Base-by-base conservation (phyloP, 2,888 invertebrate species). In the Glaucopsyche alexis region DNA sequence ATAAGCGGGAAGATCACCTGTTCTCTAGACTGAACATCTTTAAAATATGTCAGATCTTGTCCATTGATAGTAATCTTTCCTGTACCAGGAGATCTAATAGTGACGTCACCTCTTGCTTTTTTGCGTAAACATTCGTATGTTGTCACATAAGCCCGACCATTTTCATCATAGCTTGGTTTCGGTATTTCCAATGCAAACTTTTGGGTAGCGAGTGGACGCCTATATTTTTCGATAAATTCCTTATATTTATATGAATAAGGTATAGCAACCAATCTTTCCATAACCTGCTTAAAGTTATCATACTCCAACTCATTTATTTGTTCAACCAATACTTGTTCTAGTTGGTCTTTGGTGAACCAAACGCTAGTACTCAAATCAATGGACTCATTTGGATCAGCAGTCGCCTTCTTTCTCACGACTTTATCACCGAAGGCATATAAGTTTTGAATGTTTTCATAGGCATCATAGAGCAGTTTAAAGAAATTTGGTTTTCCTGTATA, bases 401-500 rank as follows among this genome's bases (percentile, higher is more conserved):
- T 85, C 71, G 93, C 89, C 76, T 95, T 95, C 81, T 95, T 95
- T 60, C 93, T 88, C 49, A 95, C 89, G 88, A 96, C 95, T 77
- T 93, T 93, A 82, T 97, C 97, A 86, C 98, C 96, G 81, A 95
- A 94, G 72, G 90, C 94, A 82, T 97, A 93, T 45, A 96, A 83
- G 50, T 94, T 93, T 79, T 95, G 94, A 45, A 97, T 94, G 79
- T 95, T 93, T 75, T 95, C 95, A 29, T 95, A 95, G 82, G 96
- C 94, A 83, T 97, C 98, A 93, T 97, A 96, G 79, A 99, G 90
- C 7, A 96, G 83, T 82, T 96, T 94, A 84, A 96, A 98, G 85
- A 96, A 99, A 84, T 97, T 96, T 0, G 98, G 96, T 82, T 94
- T 96, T 65, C 95, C 95, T 0, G 99, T 99, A 85, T 99, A 99